Evolutionary conservation across 2,113 vertebrate species (phyloP).

Genomic region (Rostratula benghalensis): DNA sequence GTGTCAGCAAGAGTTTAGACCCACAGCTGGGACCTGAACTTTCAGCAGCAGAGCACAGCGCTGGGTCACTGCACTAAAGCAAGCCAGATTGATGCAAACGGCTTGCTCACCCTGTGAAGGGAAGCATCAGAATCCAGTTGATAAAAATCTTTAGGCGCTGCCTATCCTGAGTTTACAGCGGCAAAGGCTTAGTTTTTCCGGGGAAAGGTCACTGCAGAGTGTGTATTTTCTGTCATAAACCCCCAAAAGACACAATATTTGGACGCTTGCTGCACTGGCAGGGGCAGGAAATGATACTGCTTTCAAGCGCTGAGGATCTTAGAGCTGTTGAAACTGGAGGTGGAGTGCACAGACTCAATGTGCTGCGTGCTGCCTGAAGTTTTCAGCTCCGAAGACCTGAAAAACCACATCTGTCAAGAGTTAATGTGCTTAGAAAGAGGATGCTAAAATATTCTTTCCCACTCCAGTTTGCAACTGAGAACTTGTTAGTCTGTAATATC

Average conservation of each 20-base stretch:
- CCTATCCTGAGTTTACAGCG: background rate
- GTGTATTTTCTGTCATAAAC: background rate
- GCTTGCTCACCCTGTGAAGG: background rate
- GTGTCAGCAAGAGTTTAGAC: conserved; percentile 52
- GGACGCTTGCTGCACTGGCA: background rate
- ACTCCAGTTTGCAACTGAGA: conserved; percentile 38
- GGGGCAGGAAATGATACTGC: too few relatives aligned
- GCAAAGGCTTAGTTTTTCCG: background rate
- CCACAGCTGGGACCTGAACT: conserved; percentile 40
- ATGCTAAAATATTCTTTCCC: conserved; percentile 61
- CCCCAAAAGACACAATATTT: background rate
- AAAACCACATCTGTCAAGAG: background rate
- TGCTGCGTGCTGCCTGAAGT: background rate
- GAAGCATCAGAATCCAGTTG: background rate
- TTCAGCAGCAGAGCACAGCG: rapidly evolving
- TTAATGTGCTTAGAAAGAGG: conserved; percentile 40
- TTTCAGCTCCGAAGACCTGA: conserved; percentile 12
- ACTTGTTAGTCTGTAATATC: conserved; percentile 37
- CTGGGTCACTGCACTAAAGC: conserved; percentile 51
- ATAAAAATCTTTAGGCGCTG: background rate
- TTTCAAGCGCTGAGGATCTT: background rate
- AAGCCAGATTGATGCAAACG: conserved; percentile 30
- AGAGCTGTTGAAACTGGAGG: background rate
- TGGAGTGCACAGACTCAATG: background rate
- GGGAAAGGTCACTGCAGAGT: rapidly evolving